Evolutionary conservation across 1,140 invertebrate species (phyloP).

Genomic region (Camponotus pennsylvanicus): DNA sequence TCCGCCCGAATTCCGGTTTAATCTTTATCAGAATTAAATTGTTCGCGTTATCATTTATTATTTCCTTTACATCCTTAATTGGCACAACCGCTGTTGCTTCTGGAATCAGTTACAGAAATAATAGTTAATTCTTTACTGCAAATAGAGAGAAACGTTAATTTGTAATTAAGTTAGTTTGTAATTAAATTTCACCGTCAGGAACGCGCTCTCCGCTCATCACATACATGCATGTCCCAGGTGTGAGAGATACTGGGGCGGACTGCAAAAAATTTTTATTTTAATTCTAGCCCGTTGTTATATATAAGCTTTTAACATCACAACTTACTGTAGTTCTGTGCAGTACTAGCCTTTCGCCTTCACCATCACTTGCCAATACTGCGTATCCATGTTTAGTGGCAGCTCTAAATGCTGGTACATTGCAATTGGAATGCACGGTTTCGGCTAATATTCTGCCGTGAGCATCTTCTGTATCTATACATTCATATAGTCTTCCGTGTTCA

Average conservation of each 20-base stretch:
- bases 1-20: slow-evolving; percentile 90
- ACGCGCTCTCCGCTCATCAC: slow-evolving; percentile 97
- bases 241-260: slow-evolving; percentile 25
- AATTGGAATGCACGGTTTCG: slow-evolving; percentile 69
- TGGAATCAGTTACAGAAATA: slow-evolving; percentile 48
- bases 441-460: slow-evolving; percentile 76
- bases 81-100: slow-evolving; percentile 87
- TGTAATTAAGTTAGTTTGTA: background rate
- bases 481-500: no score
- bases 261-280: slow-evolving; percentile 11
- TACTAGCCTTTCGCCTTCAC: slow-evolving; percentile 89
- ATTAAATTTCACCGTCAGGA: slow-evolving; percentile 88
- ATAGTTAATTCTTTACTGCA: background rate
- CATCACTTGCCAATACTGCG: slow-evolving; percentile 93
- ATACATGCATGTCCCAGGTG: slow-evolving; percentile 91
- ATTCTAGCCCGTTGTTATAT: background rate
- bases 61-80: slow-evolving; percentile 94
- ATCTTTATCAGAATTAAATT: slow-evolving; percentile 90
- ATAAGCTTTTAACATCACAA: slow-evolving; percentile 5
- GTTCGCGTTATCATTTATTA: slow-evolving; percentile 87
- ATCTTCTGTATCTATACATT: slow-evolving; percentile 53
- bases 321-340: slow-evolving; percentile 87
- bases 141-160: background rate
- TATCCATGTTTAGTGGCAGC: slow-evolving; percentile 95
- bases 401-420: slow-evolving; percentile 93